Base-by-base conservation (phyloP, 2,888 invertebrate species). In the Cephalotes varians region DNA sequence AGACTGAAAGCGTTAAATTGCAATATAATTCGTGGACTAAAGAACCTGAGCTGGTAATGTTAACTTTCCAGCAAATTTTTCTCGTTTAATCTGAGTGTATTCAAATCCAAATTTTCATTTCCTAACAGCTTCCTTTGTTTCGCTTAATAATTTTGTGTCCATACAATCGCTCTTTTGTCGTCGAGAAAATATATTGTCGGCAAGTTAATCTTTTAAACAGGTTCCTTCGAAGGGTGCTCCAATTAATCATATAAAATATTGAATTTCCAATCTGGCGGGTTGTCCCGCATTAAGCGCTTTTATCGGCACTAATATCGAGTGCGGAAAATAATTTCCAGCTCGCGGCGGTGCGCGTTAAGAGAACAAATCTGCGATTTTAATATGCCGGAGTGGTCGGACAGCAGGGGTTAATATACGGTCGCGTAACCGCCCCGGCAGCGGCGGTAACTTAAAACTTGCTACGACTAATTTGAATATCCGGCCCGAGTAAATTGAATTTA, bases 401-500 rank as follows among this genome's bases (percentile, higher is more conserved):
- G 72, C 77, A 25, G 56, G 77, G 77, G 72, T 79, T 79, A 72
- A 79, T 79, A 72, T 79, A 79, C 77, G 77, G 56, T 79, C 77
- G 77, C 77, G 77, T 77, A 77, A 76, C 51, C 76, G 54, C 77
- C 69, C 72, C 73, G 44, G 44, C 77, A 21, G 56, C 73, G 31
- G 77, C 77, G 77, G 73, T 79, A 79, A 72, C 72, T 79, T 79
- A 79, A 79, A 79, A 79, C 72, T 79, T 79, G 77, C 77, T 79
- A 72, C 77, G 77, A 79, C 77, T 79, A 79, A 79, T 79, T 79
- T 79, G 77, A 79, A 79, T 79, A 79, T 79, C 77, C 77, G 77
- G 77, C 72, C 56, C 44, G 77, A 25, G 77, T 71, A 79, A 79
- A 79, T 79, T 79, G 77, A 79, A 79, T 79, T 79, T 79, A 79